Percentiles rank a stretch among this genome's conserved stretches.
Evolutionary conservation across 2,888 invertebrate species (phyloP).

Genomic region (Protophormia terraenovae): DNA sequence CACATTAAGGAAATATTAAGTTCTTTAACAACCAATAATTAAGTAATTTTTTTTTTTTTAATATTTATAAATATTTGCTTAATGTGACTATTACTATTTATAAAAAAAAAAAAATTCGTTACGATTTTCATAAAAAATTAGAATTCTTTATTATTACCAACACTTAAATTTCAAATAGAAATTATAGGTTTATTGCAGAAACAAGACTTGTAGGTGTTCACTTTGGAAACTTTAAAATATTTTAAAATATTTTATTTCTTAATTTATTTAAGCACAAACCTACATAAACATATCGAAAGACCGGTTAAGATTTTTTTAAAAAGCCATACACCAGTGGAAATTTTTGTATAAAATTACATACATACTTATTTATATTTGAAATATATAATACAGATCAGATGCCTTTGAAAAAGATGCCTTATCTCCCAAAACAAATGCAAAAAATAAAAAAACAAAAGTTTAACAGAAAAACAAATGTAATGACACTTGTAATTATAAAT

Average conservation of each 20-base stretch:
- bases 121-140: too few species aligned
- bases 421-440: conserved; percentile 68
- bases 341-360: conserved; percentile 44
- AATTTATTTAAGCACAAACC: conserved; percentile 18
- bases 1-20: too few species aligned
- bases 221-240: neutral
- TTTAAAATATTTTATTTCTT: neutral
- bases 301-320: conserved; percentile 17
- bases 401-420: conserved; percentile 81
- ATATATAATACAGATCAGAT: conserved; percentile 72
- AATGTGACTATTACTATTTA: too few species aligned
- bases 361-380: conserved; percentile 46
- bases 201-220: too few species aligned
- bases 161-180: too few species aligned
- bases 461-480: conserved; percentile 4
- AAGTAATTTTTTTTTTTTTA: too few species aligned
- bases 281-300: conserved; percentile 43
- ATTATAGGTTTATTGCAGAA: too few species aligned
- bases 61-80: too few species aligned
- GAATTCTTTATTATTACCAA: too few species aligned
- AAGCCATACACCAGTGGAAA: conserved; percentile 28
- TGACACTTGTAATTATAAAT: conserved; percentile 51
- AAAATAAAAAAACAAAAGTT: conserved; percentile 11
- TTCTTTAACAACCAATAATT: too few species aligned
- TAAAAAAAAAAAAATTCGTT: too few species aligned